These are phyloP conservation scores for Dasyornis broadbenti DNA, from an alignment of 2,113 vertebrate species.

Conservation along the genomic window DNA sequence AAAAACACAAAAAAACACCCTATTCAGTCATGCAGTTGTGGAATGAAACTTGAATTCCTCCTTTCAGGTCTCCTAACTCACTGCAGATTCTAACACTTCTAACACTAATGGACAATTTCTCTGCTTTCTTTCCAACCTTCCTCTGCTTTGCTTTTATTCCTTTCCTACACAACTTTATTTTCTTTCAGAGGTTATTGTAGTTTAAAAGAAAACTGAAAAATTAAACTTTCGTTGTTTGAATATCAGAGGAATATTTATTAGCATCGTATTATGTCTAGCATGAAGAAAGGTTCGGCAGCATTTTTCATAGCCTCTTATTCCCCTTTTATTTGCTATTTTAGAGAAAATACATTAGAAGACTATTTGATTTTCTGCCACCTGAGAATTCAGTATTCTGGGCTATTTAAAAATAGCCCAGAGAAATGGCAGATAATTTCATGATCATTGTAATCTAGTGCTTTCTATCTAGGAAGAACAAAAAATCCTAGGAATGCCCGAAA, in stretches of 20 bases:
- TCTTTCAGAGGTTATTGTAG: neutral
- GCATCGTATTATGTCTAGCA: neutral
- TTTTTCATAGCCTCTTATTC: neutral
- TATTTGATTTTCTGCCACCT: neutral
- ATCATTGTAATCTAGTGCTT: neutral
- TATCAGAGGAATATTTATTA: neutral
- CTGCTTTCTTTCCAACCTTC: neutral
- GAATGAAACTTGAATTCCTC: neutral
- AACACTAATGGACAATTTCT: neutral
- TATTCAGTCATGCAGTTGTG: neutral
- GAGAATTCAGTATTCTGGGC: neutral
- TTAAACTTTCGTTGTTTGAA: neutral
- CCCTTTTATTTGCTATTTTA: neutral
- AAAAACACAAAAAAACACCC: neutral
- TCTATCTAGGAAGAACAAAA: neutral
- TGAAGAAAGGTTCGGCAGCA: neutral
- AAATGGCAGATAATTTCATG: neutral
- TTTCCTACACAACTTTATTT: neutral
- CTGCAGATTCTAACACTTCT: accelerated
- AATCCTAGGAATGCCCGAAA: neutral
- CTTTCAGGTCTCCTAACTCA: neutral
- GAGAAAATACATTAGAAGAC: neutral
- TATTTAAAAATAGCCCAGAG: neutral
- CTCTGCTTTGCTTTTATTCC: neutral
- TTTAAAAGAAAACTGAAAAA: neutral